Conservation (phyloP, 2,888 invertebrate species). For the Trichopoda pennipes region DNA sequence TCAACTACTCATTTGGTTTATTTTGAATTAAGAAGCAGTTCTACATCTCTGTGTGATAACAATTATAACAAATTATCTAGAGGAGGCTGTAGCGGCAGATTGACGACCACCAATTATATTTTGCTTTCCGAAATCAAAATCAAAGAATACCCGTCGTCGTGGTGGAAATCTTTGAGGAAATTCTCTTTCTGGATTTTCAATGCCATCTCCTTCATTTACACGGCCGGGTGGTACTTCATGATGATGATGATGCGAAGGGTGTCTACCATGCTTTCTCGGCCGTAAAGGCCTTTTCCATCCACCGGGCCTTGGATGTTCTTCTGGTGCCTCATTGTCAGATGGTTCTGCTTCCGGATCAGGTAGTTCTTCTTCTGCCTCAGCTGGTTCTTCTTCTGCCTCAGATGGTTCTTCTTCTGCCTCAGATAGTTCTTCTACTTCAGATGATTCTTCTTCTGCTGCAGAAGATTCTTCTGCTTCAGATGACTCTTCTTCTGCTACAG, state of each 20-base stretch:
- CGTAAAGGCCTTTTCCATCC: background rate
- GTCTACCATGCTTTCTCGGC: slow-evolving; percentile 4
- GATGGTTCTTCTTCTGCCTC: too few relatives aligned
- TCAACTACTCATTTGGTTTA: too few relatives aligned
- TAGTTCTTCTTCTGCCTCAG: background rate
- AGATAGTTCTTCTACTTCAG: too few relatives aligned
- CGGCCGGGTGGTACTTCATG: background rate
- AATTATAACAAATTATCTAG: too few relatives aligned
- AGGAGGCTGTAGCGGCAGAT: background rate
- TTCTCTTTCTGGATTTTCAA: background rate
- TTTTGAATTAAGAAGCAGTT: too few relatives aligned
- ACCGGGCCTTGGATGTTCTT: background rate
- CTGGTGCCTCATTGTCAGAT: slow-evolving; percentile 5
- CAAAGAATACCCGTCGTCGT: background rate
- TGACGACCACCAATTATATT: slow-evolving; percentile 1
- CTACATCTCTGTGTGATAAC: too few relatives aligned
- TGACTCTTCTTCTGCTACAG: too few relatives aligned
- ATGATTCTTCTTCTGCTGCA: too few relatives aligned
- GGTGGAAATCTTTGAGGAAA: background rate
- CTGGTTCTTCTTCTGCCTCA: too few relatives aligned
- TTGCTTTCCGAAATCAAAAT: slow-evolving; percentile 5
- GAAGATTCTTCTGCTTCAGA: background rate
- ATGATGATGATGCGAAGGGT: background rate
- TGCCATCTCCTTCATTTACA: too few relatives aligned
- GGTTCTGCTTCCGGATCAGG: background rate